Evolutionary conservation across 2,888 invertebrate genomes (phyloP).

Genomic region (Stenchaetothrips biformis): DNA sequence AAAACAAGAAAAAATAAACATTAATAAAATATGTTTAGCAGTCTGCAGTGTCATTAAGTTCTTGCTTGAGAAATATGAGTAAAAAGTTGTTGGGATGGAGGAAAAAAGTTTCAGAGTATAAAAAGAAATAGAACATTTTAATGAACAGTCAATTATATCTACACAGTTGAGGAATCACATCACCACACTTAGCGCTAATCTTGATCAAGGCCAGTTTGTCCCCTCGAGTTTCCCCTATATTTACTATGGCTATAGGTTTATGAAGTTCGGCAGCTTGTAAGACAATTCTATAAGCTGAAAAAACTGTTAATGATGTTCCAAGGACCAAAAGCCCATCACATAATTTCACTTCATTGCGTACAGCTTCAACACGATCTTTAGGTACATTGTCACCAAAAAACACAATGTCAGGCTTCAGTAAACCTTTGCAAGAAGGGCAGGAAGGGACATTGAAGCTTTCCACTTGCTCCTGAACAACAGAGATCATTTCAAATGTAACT

Average conservation of each 20-base stretch:
- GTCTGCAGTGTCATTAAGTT: no score
- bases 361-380: constrained; percentile 59
- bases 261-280: constrained; percentile 65
- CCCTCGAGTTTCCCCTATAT: constrained; percentile 88
- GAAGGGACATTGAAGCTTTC: constrained; percentile 65
- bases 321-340: constrained; percentile 80
- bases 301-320: constrained; percentile 87
- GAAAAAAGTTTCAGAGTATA: not conserved
- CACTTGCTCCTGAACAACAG: constrained; percentile 59
- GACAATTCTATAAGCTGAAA: constrained; percentile 87
- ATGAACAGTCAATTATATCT: not conserved
- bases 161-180: constrained; percentile 43
- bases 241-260: constrained; percentile 76
- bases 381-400: constrained; percentile 97
- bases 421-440: constrained; percentile 74
- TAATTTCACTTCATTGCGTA: constrained; percentile 59
- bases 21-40: no score
- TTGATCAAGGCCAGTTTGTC: constrained; percentile 73
- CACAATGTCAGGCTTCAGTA: constrained; percentile 88
- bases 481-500: constrained; percentile 11
- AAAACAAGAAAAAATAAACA: no score
- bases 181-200: constrained; percentile 79
- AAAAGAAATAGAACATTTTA: not conserved
- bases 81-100: not conserved
- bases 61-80: no score